Evolutionary conservation across 2,113 vertebrate species (phyloP).

Genomic region (Hemibagrus wyckioides): DNA sequence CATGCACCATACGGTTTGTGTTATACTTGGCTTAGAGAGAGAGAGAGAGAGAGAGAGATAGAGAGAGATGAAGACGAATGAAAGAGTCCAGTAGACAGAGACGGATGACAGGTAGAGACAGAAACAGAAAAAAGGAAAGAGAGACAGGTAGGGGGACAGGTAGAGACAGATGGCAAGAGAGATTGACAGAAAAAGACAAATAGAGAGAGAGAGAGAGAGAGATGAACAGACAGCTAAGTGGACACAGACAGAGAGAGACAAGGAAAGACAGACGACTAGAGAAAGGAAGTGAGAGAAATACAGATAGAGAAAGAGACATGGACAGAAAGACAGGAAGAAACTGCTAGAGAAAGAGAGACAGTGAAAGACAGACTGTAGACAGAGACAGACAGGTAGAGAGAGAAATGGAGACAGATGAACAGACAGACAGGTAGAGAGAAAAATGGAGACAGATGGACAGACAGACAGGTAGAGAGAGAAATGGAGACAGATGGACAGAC

Average conservation of each 20-base stretch:
- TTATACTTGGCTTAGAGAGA: slow-evolving; percentile 80
- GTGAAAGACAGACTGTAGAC: no score
- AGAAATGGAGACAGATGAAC: background rate
- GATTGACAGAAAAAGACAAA: background rate
- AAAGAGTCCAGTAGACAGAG: no score
- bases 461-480: background rate
- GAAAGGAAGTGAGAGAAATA: background rate
- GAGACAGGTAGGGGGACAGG: background rate
- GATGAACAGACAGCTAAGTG: background rate
- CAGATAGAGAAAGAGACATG: background rate
- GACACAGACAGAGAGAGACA: background rate
- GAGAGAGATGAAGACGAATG: no score
- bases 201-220: background rate
- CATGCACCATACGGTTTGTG: slow-evolving; percentile 72
- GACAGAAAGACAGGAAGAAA: background rate
- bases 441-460: background rate
- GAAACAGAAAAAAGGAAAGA: background rate
- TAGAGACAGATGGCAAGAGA: background rate
- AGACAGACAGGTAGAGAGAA: background rate
- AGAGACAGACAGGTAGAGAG: background rate
- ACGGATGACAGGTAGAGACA: background rate
- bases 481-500: background rate
- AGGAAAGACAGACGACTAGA: background rate
- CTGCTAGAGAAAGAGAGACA: background rate
- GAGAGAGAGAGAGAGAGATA: slow-evolving; percentile 56